phyloP scores from a whole-genome alignment of 2,888 invertebrate genomes.

The Ferdinandea cuprea region DNA sequence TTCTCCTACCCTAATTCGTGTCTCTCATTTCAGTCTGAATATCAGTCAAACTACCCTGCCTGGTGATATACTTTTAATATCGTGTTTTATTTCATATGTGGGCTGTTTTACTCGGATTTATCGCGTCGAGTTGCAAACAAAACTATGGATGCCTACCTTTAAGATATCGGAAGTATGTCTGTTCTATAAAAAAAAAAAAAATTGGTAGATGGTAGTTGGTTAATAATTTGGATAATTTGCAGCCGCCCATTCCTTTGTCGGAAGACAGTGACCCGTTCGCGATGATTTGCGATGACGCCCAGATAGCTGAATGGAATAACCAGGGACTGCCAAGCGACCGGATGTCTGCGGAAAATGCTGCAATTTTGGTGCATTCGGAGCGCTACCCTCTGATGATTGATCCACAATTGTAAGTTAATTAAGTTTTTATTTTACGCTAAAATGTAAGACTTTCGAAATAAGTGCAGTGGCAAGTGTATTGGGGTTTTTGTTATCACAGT shows the following conservation, averaged over 20 bases:
- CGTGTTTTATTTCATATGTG: slow-evolving; percentile 97
- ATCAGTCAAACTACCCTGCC: slow-evolving; percentile 90
- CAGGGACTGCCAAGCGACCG: slow-evolving; percentile 95
- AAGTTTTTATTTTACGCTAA: too few relatives aligned
- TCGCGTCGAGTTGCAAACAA: slow-evolving; percentile 89
- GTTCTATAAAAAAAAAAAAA: not conserved
- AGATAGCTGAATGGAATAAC: slow-evolving; percentile 97
- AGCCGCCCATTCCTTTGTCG: slow-evolving; percentile 91
- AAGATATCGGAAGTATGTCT: slow-evolving; percentile 85
- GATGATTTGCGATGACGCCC: slow-evolving; percentile 96
- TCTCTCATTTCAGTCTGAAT: slow-evolving; percentile 84
- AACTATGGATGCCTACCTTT: slow-evolving; percentile 92
- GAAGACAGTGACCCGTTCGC: slow-evolving; percentile 91
- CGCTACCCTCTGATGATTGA: slow-evolving; percentile 98
- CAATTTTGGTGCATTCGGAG: slow-evolving; percentile 93
- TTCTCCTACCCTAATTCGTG: slow-evolving; percentile 2
- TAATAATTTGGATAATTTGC: slow-evolving; percentile 65
- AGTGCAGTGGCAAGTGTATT: not conserved
- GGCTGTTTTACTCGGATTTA: slow-evolving; percentile 96
- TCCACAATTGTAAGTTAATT: slow-evolving; percentile 88
- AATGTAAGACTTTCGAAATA: not conserved
- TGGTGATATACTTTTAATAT: slow-evolving; percentile 94
- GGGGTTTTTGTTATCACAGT: too few relatives aligned
- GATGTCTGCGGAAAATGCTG: slow-evolving; percentile 97
- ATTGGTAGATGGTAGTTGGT: slow-evolving; percentile 1